Evolutionary conservation across 2,797 vertebrate genomes (phyloP), one percentile per base, ranked within the genome.

Genomic region (Hippoglossus hippoglossus): DNA sequence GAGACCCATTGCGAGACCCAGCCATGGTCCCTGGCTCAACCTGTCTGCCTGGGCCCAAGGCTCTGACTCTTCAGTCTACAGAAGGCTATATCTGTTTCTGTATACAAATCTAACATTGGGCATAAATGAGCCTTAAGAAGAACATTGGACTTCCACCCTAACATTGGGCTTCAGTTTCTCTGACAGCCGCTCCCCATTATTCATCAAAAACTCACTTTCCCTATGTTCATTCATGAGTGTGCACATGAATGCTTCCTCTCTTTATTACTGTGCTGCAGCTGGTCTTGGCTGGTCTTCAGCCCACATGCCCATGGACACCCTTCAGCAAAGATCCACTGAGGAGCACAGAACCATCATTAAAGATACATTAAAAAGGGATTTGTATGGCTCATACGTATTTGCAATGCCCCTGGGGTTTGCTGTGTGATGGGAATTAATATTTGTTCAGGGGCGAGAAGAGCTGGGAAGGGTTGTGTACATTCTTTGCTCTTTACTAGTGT

Each of bases 351-450:
- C 62, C 75, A 19, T 86, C 86, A 88, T 89, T 90, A 86, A 69
- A 80, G 82, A 15, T 53, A 36, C 83, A 90, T 84, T 85, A 86
- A 80, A 73, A 75, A 83, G 24, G 61, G 78, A 85, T 80, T 87
- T 78, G 54, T 60, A 52, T 28, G 64, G 63, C 67, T 67, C 50
- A 64, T 72, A 13, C 63, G 79, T 77, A 76, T 87, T 85, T 81
- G 71, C 75, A 3, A 22, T 36, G 54, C 72, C 75, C 60, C 75
- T 36, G 34, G 34, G 64, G 69, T 49, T 21, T 16, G 58, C 44
- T 18, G 71, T 41, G 65, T 77, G 71, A 79, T 73, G 73, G 68
- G 22, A 74, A 57, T 0, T 15, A 24, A 66, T 50, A 68, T 71
- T 67, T 76, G 46, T 58, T 63, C 49, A 39, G 53, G 49, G 16